Evolutionary conservation across 2,113 vertebrate genomes (phyloP), one percentile per base, ranked within the genome.

Genomic region (Daubentonia madagascariensis): DNA sequence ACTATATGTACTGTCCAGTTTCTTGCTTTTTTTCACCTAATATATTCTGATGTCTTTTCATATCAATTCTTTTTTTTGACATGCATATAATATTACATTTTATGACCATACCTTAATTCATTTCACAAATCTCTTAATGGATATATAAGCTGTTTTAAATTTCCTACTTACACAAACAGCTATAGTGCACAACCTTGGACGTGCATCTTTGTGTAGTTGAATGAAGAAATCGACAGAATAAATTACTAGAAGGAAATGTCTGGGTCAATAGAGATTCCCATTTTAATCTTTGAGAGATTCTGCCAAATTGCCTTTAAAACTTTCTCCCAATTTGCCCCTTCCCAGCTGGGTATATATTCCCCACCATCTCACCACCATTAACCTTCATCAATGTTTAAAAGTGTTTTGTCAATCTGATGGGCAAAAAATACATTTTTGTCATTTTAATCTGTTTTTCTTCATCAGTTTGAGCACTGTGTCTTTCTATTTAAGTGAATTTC

Each of bases 151-250:
- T 50, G 6, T 83, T 91, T 95, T 40, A 73, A 16, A 93, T 50
- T 96, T 91, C 43, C 50, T 65, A 68, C 28, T 52, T 81, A n/a
- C 40, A 79, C 48, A 85, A 65, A 79, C 87, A 94, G 79, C 37
- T 85, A 59, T 50, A 80, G 40, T 28, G 25, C 75, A 92, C 37
- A 91, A 70, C 88, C 48, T 67, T 65, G 57, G 45, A 48, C 23
- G 5, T 70, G 63, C 20, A n/a, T 95, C 40, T 92, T 76, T 57
- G 59, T 48, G 43, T 20, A 30, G 79, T 3, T 79, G 61, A 94
- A 25, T 75, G 23, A 96, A 18, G 25, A 95, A 95, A 86, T 54
- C 72, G 70, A 68, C 35, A 76, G 79, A 95, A 84, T 89, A 96
- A 86, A 75, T 85, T 57, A 81, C 85, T 93, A 50, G 50, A 70